These are phyloP conservation scores for Tetanocera ferruginea DNA, from an alignment of 2,888 invertebrate genomes.

Conservation along the genomic window DNA sequence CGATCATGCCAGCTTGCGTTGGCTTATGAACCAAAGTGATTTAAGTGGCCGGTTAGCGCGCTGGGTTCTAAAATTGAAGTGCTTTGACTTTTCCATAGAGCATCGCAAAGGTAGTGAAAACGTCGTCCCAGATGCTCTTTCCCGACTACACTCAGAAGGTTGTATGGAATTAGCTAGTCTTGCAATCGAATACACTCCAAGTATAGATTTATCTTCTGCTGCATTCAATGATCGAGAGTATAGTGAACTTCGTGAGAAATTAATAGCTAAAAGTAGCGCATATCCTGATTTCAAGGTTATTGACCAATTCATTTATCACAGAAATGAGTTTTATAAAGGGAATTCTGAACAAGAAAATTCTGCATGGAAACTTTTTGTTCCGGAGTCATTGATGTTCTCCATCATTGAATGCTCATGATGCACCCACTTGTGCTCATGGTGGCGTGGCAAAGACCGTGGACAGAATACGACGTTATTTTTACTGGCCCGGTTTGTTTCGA, in stretches of 20 bases:
- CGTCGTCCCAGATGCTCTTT: not conserved
- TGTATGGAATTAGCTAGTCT: not conserved
- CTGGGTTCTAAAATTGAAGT: not conserved
- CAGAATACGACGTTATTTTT: constrained; percentile 3
- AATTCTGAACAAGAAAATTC: constrained; percentile 31
- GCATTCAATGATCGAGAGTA: not conserved
- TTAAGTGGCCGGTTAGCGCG: not conserved
- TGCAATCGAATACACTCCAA: not conserved
- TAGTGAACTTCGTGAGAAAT: not conserved
- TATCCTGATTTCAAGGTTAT: not conserved
- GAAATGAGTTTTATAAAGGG: constrained; percentile 10
- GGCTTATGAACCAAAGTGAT: not conserved
- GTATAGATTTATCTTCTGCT: not conserved
- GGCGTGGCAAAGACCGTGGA: constrained; percentile 12
- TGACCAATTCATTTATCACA: not conserved
- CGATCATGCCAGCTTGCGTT: constrained; percentile 1
- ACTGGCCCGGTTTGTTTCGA: constrained; percentile 27
- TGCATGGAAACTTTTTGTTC: constrained; percentile 36
- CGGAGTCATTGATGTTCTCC: constrained; percentile 23
- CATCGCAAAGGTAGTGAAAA: not conserved
- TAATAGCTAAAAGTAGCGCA: not conserved
- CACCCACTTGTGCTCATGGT: constrained; percentile 31
- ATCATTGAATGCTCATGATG: constrained; percentile 39
- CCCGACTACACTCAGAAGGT: not conserved
- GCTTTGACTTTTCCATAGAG: not conserved